Base-by-base conservation (phyloP, 1,140 invertebrate genomes). In the Ditylenchus dipsaci region DNA sequence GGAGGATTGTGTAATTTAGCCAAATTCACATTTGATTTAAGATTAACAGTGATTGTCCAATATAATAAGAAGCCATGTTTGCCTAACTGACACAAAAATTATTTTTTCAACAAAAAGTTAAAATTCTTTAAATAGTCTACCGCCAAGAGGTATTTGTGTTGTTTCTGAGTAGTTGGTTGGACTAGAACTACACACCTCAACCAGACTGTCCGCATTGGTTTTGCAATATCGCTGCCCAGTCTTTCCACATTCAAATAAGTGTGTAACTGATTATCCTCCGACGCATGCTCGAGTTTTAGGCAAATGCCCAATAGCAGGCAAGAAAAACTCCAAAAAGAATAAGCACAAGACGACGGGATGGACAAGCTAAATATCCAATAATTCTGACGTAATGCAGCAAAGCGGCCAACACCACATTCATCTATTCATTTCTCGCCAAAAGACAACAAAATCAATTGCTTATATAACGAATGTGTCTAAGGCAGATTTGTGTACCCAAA, bases 281-380 rank as follows among this genome's bases (percentile, higher is more conserved):
- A 53, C 15, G 3, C n/a, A 61, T 61, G 3, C 8, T 61, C 59
- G 21, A 61, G 3, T 1, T 61, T 61, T n/a, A 61, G 59, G 29
- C 59, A 61, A 61, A 61, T 61, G 27, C 59, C 59, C n/a, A 61
- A 21, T 21, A 61, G n/a, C 1, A 61, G 8, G 19, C 59, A n/a
- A 61, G n/a, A 26, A 61, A 30, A n/a, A 61, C 59, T 61, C 59
- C 59, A 61, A 61, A 61, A 26, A 43, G 17, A 19, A 61, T 5
- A 61, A n/a, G 27, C 5, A 61, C 3, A 56, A 23, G 13, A 9
- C 29, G 53, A 29, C 13, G 21, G 29, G 21, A 29, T 23, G 3
- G 53, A 29, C 53, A 29, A 3, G 53, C 13, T 13, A 3, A 23
- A 56, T 29, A 9, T 3, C 53, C 45, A n/a, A n/a, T 38, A 38